Evolutionary conservation across 2,113 vertebrate genomes (phyloP).

Genomic region (Syrrhaptes paradoxus): DNA sequence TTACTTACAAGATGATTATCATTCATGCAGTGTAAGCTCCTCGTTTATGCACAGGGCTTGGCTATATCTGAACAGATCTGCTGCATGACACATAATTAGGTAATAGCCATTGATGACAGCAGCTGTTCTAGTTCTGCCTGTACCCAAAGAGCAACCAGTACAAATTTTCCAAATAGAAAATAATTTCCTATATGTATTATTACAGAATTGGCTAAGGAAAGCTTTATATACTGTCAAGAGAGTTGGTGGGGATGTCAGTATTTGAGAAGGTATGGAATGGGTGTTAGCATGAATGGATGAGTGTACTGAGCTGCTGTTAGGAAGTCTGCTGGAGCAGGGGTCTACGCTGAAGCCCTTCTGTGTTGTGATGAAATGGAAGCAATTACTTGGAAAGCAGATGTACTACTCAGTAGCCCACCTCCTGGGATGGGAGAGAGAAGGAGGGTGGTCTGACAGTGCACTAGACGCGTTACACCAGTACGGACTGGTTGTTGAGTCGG

Average conservation of each 20-base stretch:
- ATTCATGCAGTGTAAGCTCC: neutral
- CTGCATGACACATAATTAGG: conserved; percentile 34
- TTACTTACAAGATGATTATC: neutral
- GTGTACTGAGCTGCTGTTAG: neutral
- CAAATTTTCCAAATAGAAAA: neutral
- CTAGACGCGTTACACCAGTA: rapidly evolving
- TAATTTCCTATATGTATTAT: neutral
- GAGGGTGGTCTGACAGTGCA: neutral
- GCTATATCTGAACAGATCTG: neutral
- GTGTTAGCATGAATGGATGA: neutral
- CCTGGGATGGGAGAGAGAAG: neutral
- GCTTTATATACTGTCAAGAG: neutral
- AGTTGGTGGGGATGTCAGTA: neutral
- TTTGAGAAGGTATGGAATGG: neutral
- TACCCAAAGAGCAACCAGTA: neutral
- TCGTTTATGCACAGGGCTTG: neutral
- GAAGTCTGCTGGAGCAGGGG: neutral
- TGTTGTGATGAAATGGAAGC: neutral
- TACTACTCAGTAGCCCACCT: neutral
- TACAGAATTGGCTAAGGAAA: neutral
- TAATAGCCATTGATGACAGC: conserved; percentile 3
- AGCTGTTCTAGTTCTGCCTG: conserved; percentile 34
- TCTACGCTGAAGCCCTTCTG: neutral
- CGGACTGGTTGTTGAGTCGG: neutral
- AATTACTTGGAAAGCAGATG: neutral